Evolutionary conservation across 2,797 vertebrate species (phyloP).

Genomic region (Acestrorhynchus altus): DNA sequence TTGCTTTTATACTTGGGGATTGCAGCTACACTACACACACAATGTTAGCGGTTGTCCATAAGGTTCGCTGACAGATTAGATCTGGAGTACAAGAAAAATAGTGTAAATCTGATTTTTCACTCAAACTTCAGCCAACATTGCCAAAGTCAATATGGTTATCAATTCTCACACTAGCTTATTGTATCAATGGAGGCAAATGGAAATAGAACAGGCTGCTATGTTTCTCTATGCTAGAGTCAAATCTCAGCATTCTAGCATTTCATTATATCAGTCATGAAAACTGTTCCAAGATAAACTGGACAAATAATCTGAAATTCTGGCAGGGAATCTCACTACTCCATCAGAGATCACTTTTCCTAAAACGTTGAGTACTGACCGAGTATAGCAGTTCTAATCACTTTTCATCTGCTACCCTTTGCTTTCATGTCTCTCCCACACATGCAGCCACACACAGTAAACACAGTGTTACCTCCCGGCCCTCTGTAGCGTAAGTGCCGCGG

Average conservation of each 20-base stretch:
- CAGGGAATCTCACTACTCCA: background rate
- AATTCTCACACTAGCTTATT: background rate
- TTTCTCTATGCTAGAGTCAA: background rate
- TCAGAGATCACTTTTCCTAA: background rate
- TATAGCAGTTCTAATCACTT: background rate
- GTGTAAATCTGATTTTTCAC: too few species aligned
- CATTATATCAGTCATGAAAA: background rate
- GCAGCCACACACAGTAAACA: background rate
- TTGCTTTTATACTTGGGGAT: too few species aligned
- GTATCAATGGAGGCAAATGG: background rate
- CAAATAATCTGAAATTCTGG: background rate
- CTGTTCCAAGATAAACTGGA: background rate
- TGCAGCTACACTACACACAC: too few species aligned
- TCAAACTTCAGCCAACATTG: background rate
- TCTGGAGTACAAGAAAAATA: background rate
- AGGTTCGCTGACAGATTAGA: background rate
- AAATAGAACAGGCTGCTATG: background rate
- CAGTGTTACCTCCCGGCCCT: constrained; percentile 86
- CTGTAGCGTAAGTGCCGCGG: constrained; percentile 94
- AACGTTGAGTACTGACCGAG: background rate
- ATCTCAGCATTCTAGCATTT: constrained; percentile 14
- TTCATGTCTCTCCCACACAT: background rate
- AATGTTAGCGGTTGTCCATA: too few species aligned
- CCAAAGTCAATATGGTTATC: background rate
- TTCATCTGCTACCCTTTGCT: background rate